These are phyloP conservation scores for Phocoena sinus DNA, from an alignment of 2,113 vertebrate species.

Conservation along the genomic window DNA sequence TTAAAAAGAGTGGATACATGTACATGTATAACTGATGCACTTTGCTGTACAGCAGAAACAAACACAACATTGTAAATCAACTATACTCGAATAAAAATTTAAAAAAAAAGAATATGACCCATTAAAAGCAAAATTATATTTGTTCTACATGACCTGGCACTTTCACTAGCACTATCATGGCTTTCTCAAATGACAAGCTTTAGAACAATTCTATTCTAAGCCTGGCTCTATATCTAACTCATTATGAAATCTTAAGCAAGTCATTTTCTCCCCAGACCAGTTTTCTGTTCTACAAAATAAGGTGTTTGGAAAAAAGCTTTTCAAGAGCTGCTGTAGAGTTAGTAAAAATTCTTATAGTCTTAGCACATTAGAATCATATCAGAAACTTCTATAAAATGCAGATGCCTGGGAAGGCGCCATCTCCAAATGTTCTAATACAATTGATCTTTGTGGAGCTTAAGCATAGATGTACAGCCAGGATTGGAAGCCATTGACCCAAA, in stretches of 20 bases:
- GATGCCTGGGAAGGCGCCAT: neutral
- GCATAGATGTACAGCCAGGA: neutral
- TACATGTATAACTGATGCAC: too few relatives aligned
- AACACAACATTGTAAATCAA: too few relatives aligned
- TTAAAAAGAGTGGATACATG: too few relatives aligned
- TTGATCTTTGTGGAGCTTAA: neutral
- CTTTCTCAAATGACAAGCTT: neutral
- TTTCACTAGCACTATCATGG: neutral
- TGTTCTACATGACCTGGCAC: neutral
- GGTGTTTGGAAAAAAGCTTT: neutral
- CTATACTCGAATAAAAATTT: neutral
- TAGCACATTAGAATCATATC: neutral
- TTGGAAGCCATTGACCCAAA: neutral
- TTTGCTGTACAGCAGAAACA: too few relatives aligned
- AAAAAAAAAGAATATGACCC: neutral
- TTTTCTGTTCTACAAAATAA: neutral
- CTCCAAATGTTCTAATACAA: neutral
- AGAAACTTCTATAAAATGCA: neutral
- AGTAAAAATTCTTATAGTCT: neutral
- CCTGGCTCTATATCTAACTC: neutral
- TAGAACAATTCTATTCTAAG: neutral
- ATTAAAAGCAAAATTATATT: neutral
- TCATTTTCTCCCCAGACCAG: neutral
- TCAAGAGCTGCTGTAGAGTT: neutral
- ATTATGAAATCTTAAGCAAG: neutral